Evolutionary conservation across 2,797 vertebrate genomes (phyloP), one percentile per base, ranked within the genome.

Genomic region (Platalea minor): DNA sequence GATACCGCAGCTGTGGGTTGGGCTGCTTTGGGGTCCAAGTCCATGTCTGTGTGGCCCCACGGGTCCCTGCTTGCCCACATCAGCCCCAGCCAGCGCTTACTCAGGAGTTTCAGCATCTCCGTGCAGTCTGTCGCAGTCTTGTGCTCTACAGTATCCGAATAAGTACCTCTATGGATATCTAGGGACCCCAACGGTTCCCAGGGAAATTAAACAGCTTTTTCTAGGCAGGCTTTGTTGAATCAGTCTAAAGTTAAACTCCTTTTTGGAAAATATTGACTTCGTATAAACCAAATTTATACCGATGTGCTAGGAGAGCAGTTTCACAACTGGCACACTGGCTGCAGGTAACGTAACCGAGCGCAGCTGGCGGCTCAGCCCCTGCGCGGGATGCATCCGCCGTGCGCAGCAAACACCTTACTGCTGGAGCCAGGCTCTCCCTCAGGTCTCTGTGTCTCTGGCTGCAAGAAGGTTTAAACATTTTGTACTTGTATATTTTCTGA

Each of bases 341-440:
- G 26, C 35, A 37, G 70, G 56, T 33, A 25, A 56, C 11, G 31
- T 8, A 45, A 39, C 24, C 0, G 37, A 57, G 24, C 8, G 1
- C 54, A 51, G 54, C 37, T 26, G 23, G 48, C 85, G 85, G n/a
- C 69, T 37, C 86, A 77, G 78, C 35, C 78, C 25, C 0, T 0
- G 6, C 1, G 3, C 56, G 33, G 60, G 45, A 39, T 3, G n/a
- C n/a, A 61, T 18, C 65, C 2, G 0, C 51, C 24, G 8, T 0
- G 6, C 15, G 28, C 43, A 23, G 75, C 77, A 75, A 81, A 31
- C 24, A 11, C 54, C 0, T 3, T 15, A 4, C 65, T 48, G 26
- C 74, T 10, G 1, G 24, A 64, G 19, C 54, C 53, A 19, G 15
- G 2, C 48, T 18, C n/a, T 35, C 74, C 85, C 61, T 76, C 24